A percentile compares a stretch with the other conserved stretches of the same genome.
Evolutionary conservation across 2,888 invertebrate genomes (phyloP).

Genomic region (Pilophorus perplexus): DNA sequence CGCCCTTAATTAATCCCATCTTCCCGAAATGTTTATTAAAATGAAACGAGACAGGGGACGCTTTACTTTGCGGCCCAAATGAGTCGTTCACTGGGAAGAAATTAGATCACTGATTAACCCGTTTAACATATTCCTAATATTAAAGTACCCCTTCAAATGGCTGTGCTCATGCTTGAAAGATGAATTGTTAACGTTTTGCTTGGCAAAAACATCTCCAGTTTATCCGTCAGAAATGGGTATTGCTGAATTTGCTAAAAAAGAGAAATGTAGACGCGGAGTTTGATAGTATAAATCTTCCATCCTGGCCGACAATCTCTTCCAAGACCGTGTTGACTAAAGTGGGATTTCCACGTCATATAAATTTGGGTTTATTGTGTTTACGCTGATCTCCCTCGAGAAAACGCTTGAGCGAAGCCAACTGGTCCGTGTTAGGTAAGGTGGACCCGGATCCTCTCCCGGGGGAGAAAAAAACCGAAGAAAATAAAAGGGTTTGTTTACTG

Average conservation of each 20-base stretch:
- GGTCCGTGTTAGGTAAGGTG: slow-evolving; percentile 7
- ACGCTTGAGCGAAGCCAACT: slow-evolving; percentile 28
- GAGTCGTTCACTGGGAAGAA: neutral
- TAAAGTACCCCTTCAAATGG: neutral
- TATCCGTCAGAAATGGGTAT: no score
- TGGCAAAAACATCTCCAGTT: no score
- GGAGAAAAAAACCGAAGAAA: neutral
- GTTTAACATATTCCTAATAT: no score
- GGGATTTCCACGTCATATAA: neutral
- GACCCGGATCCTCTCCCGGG: neutral
- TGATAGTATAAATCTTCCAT: neutral
- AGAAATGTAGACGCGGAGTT: neutral
- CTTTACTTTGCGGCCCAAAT: neutral
- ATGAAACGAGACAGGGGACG: neutral
- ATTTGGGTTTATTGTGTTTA: neutral
- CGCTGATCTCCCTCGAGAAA: no score
- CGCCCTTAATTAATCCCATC: slow-evolving; percentile 33
- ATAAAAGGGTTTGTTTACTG: slow-evolving; percentile 32
- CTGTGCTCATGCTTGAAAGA: neutral
- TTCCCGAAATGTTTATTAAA: slow-evolving; percentile 22
- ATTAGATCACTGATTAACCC: no score
- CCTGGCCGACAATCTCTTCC: no score
- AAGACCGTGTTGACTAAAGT: no score
- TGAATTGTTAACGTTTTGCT: neutral
- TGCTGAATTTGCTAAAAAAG: no score